Conservation (phyloP, 1,140 invertebrate species). For the Drosophila pandora region DNA sequence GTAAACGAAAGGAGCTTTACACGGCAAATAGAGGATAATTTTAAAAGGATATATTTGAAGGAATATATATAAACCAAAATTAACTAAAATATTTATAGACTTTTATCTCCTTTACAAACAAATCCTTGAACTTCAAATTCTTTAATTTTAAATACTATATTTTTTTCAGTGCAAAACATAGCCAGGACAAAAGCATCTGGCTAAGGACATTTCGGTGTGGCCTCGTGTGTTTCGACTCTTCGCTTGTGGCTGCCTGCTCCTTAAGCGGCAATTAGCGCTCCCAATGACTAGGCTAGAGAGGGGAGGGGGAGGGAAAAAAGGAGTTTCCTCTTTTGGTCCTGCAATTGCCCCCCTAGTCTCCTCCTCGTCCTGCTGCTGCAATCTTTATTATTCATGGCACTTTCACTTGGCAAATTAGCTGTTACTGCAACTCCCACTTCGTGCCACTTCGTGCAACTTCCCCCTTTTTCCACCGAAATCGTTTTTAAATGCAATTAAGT, state of each 20-base stretch:
- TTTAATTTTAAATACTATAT: too few relatives aligned
- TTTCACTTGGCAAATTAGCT: conserved; percentile 80
- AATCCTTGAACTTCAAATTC: too few relatives aligned
- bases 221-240: conserved; percentile 20
- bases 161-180: background rate
- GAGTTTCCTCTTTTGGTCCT: conserved; percentile 15
- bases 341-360: background rate
- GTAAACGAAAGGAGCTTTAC: conserved; percentile 8
- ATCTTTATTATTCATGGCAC: conserved; percentile 76
- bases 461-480: conserved; percentile 32
- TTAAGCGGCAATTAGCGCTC: conserved; percentile 76
- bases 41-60: background rate
- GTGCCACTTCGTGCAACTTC: background rate
- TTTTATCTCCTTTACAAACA: too few relatives aligned
- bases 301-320: background rate
- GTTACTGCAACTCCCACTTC: conserved; percentile 49
- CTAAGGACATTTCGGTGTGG: conserved; percentile 58
- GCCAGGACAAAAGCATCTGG: conserved; percentile 11
- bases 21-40: background rate
- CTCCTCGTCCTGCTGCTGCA: background rate
- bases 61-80: background rate
- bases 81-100: background rate
- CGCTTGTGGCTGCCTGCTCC: conserved; percentile 41
- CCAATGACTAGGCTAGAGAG: conserved; percentile 47
- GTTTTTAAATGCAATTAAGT: conserved; percentile 80